Evolutionary conservation across 1,140 invertebrate species (phyloP).

Genomic region (Agraylea sexmaculata): DNA sequence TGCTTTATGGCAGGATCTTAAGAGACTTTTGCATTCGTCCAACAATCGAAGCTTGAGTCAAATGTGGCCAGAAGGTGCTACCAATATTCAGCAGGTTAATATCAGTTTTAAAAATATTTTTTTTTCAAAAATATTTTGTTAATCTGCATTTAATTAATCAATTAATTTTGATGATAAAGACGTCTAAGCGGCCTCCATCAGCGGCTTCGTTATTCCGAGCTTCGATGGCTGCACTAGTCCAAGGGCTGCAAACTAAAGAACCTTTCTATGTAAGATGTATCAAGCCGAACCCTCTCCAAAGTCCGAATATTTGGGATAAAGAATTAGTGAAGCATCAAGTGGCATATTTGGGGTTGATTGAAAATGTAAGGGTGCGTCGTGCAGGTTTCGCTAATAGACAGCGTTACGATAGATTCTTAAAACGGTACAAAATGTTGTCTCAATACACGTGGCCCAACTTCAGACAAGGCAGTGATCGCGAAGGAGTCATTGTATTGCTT

Average conservation of each 20-base stretch:
- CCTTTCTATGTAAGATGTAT: slow-evolving; percentile 95
- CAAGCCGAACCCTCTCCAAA: slow-evolving; percentile 91
- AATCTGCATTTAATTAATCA: neutral
- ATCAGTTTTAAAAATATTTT: slow-evolving; percentile 4
- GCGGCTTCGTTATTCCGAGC: slow-evolving; percentile 90
- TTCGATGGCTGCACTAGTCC: slow-evolving; percentile 83
- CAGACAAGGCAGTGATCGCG: slow-evolving; percentile 57
- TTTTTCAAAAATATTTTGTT: neutral
- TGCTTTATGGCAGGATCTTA: slow-evolving; percentile 91
- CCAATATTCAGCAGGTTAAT: slow-evolving; percentile 70
- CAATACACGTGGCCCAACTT: slow-evolving; percentile 92
- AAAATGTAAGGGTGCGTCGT: slow-evolving; percentile 86
- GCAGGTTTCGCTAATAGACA: slow-evolving; percentile 90
- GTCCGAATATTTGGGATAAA: slow-evolving; percentile 65
- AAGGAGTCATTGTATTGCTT: slow-evolving; percentile 75
- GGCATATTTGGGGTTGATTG: slow-evolving; percentile 78
- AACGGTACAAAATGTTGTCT: slow-evolving; percentile 92
- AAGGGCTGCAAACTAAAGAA: slow-evolving; percentile 81
- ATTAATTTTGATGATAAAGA: slow-evolving; percentile 40
- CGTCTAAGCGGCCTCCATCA: slow-evolving; percentile 84
- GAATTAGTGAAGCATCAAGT: slow-evolving; percentile 76
- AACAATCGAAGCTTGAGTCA: slow-evolving; percentile 59
- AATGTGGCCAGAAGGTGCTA: slow-evolving; percentile 94
- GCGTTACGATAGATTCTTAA: slow-evolving; percentile 73
- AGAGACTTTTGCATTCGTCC: slow-evolving; percentile 77